Base-by-base conservation (phyloP, 2,113 vertebrate genomes). In the Antigone vipio region DNA sequence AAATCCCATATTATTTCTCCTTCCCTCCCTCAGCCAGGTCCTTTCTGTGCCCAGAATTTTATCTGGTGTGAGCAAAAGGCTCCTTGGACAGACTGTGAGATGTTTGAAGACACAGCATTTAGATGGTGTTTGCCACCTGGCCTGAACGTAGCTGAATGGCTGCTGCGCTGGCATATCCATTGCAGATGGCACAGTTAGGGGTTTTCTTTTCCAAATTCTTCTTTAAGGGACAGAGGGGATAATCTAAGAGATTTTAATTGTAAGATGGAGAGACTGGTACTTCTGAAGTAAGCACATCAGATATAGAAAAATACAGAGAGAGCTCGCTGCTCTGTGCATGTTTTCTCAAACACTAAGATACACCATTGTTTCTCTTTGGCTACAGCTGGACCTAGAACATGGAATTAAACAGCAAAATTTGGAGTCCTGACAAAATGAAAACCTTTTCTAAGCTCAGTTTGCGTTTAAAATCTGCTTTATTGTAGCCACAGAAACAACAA, bases 1-100 rank as follows among this genome's bases (percentile, higher is more conserved):
- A 95, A 96, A 85, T 78, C 69, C 74, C 32, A 14, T 91, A 89
- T 85, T 88, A 76, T 92, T 88, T 85, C 85, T 89, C 45, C 55
- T 74, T 87, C 7, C 12, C 21, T 96, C 52, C 27, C 38, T 85
- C 30, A 85, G 52, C 69, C 91, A 90, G 47, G n/a, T 59, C 38
- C 21, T 88, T 85, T 92, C 60, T 82, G 47, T 85, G 82, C 52
- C 47, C 60, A 78, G 82, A 85, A 82, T 88, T 95, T 34, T 92
- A 74, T 90, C 66, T 45, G n/a, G 52, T 92, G 85, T 82, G 74
- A 95, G n/a, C n/a, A 59, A 49, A 84, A 85, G 27, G 26, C 29
- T 95, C 52, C 52, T 60, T 88, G 76, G 38, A 21, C 21, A n/a
- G 56, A 58, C 27, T 35, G 49, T 34, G 68, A 49, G 68, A 47